Percentiles rank a stretch among this genome's conserved stretches.
Evolutionary conservation across 2,888 invertebrate genomes (phyloP).

Genomic region (Eurois occulta): DNA sequence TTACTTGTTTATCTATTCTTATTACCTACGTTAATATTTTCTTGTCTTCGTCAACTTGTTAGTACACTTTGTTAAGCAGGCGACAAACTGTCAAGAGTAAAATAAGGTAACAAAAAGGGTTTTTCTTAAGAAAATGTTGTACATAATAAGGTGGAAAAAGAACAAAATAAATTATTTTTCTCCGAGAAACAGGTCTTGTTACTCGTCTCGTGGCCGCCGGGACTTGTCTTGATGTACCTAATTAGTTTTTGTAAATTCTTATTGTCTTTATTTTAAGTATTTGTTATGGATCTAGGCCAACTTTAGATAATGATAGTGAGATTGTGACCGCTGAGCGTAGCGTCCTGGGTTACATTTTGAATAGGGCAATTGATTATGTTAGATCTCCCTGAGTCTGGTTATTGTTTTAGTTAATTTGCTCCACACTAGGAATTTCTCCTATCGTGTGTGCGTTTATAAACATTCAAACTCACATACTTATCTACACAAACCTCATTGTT

Average conservation of each 20-base stretch:
- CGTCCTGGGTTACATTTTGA: not conserved
- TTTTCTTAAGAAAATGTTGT: conserved; percentile 39
- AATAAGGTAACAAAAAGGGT: conserved; percentile 43
- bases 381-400: not conserved
- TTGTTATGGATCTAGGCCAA: not conserved
- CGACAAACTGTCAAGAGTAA: conserved; percentile 52
- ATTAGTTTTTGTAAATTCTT: conserved; percentile 15
- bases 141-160: conserved; percentile 34
- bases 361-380: not conserved
- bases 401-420: no score
- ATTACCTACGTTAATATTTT: not conserved
- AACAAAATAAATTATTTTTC: conserved; percentile 41
- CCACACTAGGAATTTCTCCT: no score
- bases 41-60: conserved; percentile 39
- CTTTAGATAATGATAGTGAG: not conserved
- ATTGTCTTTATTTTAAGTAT: not conserved
- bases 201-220: not conserved
- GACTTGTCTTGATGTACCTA: conserved; percentile 11
- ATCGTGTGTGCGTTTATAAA: no score
- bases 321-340: not conserved
- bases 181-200: conserved; percentile 7
- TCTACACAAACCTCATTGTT: no score
- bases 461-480: no score
- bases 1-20: conserved; percentile 10
- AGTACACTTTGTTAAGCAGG: conserved; percentile 31